Evolutionary conservation across 2,888 invertebrate species (phyloP), one percentile per base, ranked within the genome.

Genomic region (Scrobipalpa atriplicella): DNA sequence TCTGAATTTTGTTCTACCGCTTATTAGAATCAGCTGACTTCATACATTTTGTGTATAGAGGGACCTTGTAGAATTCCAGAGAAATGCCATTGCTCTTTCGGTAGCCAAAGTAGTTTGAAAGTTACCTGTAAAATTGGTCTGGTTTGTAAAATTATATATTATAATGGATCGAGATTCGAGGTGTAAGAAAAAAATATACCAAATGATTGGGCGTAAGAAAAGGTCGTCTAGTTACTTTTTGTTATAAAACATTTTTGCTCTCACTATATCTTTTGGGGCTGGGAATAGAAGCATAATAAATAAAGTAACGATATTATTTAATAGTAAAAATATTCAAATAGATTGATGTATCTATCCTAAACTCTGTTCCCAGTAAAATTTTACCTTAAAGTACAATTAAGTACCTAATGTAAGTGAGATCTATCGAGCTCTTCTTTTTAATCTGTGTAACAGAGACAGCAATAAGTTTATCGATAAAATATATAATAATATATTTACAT

Each of bases 371-470:
- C 29, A 65, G 21, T 16, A 58, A 43, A 43, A 29, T 47, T 51
- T 16, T n/a, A 81, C 78, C 82, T 78, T 84, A 79, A 80, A 85
- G 85, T 88, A 87, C 83, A 84, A 85, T 79, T 80, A 78, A 78
- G 75, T 78, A 29, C 29, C 29, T 29, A 78, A 82, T 74, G 66
- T 85, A 86, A 87, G 89, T 89, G 87, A 89, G 86, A 90, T 82
- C 72, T 81, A 83, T 83, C 83, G 89, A 90, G 91, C 87, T 89
- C 87, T 82, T 85, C 79, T 58, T 66, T 75, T 81, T 82, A 79
- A 83, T 90, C 90, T 92, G 90, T 90, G 81, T 85, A 83, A 90
- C 90, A 90, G 92, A 90, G 78, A 83, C 90, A 92, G 91, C 91
- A 92, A 92, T 92, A 92, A 90, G 78, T 83, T 80, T 81, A 80